Conservation (phyloP, 2,113 vertebrate genomes). For the Rhombomys opimus region DNA sequence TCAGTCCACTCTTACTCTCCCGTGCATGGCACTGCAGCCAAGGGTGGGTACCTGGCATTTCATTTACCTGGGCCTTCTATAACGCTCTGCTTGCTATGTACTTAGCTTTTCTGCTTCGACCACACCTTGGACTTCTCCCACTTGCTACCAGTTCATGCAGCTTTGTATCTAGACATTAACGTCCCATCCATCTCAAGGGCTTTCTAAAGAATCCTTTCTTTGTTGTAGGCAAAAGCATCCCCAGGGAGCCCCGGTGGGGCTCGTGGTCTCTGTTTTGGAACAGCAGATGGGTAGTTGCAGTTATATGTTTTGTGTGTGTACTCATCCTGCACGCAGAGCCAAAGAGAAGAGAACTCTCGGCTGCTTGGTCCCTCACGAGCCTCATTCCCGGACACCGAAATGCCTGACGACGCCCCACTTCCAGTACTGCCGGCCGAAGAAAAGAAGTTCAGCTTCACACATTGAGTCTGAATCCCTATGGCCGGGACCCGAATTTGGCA, state of each 20-base stretch:
- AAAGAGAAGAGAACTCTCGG: background rate
- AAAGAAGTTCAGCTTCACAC: slow-evolving; percentile 52
- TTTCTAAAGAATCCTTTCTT: slow-evolving; percentile 1
- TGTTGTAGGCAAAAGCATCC: background rate
- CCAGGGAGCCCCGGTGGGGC: background rate
- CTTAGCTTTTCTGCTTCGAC: background rate
- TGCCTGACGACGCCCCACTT: background rate
- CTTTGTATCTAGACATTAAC: background rate
- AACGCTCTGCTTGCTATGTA: background rate
- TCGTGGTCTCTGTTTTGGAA: slow-evolving; percentile 7
- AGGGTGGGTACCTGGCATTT: background rate
- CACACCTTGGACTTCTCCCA: background rate
- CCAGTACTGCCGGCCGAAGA: background rate
- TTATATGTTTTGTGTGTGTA: background rate
- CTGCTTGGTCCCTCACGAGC: background rate
- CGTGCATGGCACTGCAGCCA: background rate
- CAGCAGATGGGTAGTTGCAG: background rate
- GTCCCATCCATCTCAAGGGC: background rate
- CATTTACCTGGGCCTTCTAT: background rate
- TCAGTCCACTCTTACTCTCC: background rate
- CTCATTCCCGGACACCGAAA: background rate
- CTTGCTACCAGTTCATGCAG: background rate
- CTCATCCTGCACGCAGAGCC: background rate
- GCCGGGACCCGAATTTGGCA: slow-evolving; percentile 23
- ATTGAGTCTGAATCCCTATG: background rate